Base-by-base conservation (phyloP, 2,888 invertebrate genomes). In the Halictus ligatus region DNA sequence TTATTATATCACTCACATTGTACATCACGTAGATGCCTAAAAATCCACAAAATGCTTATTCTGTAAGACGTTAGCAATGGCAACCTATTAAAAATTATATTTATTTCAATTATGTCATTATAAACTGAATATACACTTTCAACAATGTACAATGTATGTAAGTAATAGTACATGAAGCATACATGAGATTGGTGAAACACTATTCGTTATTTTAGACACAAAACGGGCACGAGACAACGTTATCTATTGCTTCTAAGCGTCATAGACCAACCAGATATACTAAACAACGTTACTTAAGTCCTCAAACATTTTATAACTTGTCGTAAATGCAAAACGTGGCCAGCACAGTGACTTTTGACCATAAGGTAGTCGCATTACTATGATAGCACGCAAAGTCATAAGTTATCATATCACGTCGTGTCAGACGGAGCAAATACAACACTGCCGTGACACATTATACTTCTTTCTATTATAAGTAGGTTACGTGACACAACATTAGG, bases 341-440 rank as follows among this genome's bases (percentile, higher is more conserved):
- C 46, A n/a, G 15, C 43, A 25, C 18, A 25, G 72, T n/a, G 46
- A 72, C 25, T 72, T n/a, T 72, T 72, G n/a, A 3, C 25, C 46
- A 46, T 48, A n/a, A 72, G n/a, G 48, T 48, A 13, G 43, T 72
- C 46, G 2, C 72, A 48, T 72, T 72, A 46, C 15, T 72, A 8
- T n/a, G 43, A 25, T 43, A 72, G 46, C 72, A 48, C n/a, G 72
- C n/a, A 40, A 43, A 58, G 40, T 58, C 40, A 21, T 75, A 54
- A n/a, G 71, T 71, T 71, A 71, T n/a, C 71, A 21, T 71, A 71
- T 40, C 46, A 46, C 46, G 25, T 72, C 46, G 46, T 72, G 25
- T 72, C 46, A 25, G 43, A n/a, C n/a, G 25, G 25, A 72, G 8
- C 25, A 72, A 60, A 25, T 25, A 25, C 43, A 75, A 43, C 21